Base-by-base conservation (phyloP, 2,797 vertebrate species). In the Mormyrops attenuatus region DNA sequence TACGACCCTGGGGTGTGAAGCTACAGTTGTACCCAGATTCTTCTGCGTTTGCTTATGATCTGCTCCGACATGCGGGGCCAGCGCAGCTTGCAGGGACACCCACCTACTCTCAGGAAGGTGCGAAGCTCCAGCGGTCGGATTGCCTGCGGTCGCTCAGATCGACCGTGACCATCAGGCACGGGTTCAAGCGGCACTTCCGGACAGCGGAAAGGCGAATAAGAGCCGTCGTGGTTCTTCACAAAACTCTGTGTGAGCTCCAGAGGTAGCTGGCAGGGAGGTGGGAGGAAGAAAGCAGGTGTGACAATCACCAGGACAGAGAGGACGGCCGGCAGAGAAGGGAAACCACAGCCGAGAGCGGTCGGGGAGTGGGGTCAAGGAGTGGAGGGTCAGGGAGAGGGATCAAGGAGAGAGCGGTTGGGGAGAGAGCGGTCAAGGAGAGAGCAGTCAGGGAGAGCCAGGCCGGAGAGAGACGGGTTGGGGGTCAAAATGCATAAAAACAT, bases 71-170 rank as follows among this genome's bases (percentile, higher is more conserved):
- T 34, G 22, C 8, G 44, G 26, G 26, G n/a, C n/a, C 41, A 11
- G 20, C 5, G 13, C 85, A 69, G 1, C 11, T 49, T 13, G 4
- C 41, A 55, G 5, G 15, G 41, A 26, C 26, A 95, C 97, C 93
- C 90, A 98, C 98, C 98, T 9, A 97, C 98, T 98, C 96, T 98
- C 90, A 99, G 96, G 93, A 98, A 98, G 22, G 98, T 99, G 93
- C 97, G 96, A 34, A 98, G 95, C 93, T 98, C 97, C 95, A 97
- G 94, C 0, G 98, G 97, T 38, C 97, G 95, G 85, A 98, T 96
- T 0, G 96, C 93, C 0, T 96, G 97, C 1, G 97, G 97, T 26
- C 96, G 96, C 60, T 98, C 97, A 0, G 93, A 88, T 44, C 94
- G 93, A 0, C 95, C 95, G 1, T 92, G 94, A 0, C 94, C 93